Evolutionary conservation across 1,140 invertebrate species (phyloP).

Genomic region (Rhagoletis zephyria): DNA sequence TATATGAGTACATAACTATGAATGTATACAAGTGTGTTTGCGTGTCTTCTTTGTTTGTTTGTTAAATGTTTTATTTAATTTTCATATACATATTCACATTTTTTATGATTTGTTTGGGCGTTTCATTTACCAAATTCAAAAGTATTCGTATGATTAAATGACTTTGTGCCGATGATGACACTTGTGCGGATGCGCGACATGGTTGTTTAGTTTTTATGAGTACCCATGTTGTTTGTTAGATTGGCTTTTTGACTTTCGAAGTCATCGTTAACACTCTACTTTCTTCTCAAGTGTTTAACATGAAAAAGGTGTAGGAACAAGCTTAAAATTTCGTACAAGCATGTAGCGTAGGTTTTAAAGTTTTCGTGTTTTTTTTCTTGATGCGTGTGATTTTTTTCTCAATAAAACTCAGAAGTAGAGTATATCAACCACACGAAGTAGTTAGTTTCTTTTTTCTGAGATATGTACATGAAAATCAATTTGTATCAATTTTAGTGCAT

Average conservation of each 20-base stretch:
- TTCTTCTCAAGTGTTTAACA: slow-evolving; percentile 33
- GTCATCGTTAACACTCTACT: neutral
- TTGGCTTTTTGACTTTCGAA: slow-evolving; percentile 8
- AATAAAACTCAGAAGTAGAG: too few relatives aligned
- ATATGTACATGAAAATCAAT: too few relatives aligned
- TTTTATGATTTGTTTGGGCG: neutral
- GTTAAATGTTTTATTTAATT: slow-evolving; percentile 26
- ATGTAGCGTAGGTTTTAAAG: neutral
- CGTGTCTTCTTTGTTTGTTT: neutral
- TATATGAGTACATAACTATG: neutral
- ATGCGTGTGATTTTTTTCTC: too few relatives aligned
- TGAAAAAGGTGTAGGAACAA: slow-evolving; percentile 16
- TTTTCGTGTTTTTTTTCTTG: neutral
- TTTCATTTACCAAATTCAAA: neutral
- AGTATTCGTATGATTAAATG: neutral
- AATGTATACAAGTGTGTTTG: too few relatives aligned
- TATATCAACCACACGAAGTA: neutral
- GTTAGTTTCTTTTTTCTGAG: neutral
- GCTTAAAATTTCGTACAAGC: too few relatives aligned
- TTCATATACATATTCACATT: neutral
- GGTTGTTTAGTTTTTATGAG: slow-evolving; percentile 8
- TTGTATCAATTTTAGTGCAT: too few relatives aligned
- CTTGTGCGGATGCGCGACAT: slow-evolving; percentile 14
- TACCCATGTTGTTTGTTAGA: slow-evolving; percentile 8
- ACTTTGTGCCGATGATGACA: neutral